Conservation (phyloP, 2,113 vertebrate genomes). For the Megaceryle maxima region DNA sequence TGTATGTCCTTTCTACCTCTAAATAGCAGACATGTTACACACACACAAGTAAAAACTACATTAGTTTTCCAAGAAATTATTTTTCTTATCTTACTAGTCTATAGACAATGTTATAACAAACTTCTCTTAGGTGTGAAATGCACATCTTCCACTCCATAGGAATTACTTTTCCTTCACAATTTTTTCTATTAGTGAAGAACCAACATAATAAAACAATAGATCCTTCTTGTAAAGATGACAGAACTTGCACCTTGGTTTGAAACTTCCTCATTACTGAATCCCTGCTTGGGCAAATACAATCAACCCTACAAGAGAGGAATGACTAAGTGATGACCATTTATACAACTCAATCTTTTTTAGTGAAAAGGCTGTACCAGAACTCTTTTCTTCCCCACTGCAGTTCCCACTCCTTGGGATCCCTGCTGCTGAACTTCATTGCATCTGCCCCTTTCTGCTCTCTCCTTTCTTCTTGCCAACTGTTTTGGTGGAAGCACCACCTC, state of each 20-base stretch:
- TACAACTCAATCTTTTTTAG: background rate
- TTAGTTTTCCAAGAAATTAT: background rate
- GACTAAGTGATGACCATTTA: background rate
- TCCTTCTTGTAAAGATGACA: background rate
- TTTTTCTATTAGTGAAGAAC: background rate
- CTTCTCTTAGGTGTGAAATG: background rate
- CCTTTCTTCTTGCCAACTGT: background rate
- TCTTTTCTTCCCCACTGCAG: background rate
- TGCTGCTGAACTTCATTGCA: background rate
- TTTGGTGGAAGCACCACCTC: background rate
- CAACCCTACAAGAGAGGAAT: background rate
- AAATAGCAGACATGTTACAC: background rate
- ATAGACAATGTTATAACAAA: background rate
- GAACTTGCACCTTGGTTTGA: background rate
- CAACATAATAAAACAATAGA: background rate
- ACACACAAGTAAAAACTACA: background rate
- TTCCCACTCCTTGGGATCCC: background rate
- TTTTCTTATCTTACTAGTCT: background rate
- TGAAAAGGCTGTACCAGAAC: background rate
- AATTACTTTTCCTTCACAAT: background rate
- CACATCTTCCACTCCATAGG: background rate
- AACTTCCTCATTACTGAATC: background rate
- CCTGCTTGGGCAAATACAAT: background rate
- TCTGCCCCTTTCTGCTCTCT: background rate
- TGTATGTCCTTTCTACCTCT: background rate